Evolutionary conservation across 2,113 vertebrate genomes (phyloP).

Genomic region (Holacanthus passer): DNA sequence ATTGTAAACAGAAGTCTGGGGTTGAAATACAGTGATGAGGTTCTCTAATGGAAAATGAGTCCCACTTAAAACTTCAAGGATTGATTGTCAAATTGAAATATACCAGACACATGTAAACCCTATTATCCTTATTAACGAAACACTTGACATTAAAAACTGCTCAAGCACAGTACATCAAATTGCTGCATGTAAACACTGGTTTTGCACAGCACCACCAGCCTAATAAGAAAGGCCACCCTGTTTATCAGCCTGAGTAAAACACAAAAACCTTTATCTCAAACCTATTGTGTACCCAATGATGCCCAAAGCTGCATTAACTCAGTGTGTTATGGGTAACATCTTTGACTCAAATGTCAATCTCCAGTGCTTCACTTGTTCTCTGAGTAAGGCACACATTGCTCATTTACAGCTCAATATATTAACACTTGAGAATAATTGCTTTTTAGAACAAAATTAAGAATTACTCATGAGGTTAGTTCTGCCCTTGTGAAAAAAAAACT

Average conservation of each 20-base stretch:
- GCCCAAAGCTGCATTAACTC: conserved; percentile 30
- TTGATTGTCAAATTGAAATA: conserved; percentile 19
- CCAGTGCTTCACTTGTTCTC: conserved; percentile 32
- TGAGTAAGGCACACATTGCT: conserved; percentile 20
- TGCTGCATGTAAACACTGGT: conserved; percentile 42
- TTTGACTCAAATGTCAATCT: conserved; percentile 37
- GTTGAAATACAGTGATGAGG: conserved; percentile 14
- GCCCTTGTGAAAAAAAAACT: conserved; percentile 21
- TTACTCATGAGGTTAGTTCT: conserved; percentile 35
- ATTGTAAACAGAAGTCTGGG: conserved; percentile 38
- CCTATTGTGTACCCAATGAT: not conserved
- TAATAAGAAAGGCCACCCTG: not conserved
- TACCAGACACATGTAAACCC: conserved; percentile 15
- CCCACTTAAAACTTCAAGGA: conserved; percentile 22
- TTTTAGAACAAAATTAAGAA: conserved; percentile 31
- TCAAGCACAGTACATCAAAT: conserved; percentile 10
- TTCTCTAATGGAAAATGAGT: conserved; percentile 19
- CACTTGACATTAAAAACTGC: conserved; percentile 13
- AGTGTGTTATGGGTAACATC: conserved; percentile 34
- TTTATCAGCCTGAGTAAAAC: conserved; percentile 28
- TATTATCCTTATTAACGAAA: conserved; percentile 22
- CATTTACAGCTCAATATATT: conserved; percentile 47
- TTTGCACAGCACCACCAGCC: conserved; percentile 11
- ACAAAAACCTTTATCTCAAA: conserved; percentile 5
- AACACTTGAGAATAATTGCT: conserved; percentile 50